Evolutionary conservation across 2,113 vertebrate genomes (phyloP), one percentile per base, ranked within the genome.

Genomic region (Choloepus hoffmanni): DNA sequence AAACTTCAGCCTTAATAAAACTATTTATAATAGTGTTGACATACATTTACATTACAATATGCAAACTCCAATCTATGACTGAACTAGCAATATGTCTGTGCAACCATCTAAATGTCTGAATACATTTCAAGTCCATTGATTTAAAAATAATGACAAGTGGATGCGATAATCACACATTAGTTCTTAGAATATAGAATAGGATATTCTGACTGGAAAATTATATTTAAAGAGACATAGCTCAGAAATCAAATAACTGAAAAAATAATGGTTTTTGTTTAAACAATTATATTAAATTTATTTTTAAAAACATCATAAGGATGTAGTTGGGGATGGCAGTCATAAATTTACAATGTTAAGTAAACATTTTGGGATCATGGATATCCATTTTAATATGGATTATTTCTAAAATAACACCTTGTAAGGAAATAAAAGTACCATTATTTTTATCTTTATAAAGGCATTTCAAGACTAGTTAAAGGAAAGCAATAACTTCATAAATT

Each of bases 11-110:
- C 97, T 98, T 96, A 97, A 98, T 94, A 96, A 97, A 98, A 97
- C 94, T 98, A 98, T 97, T 97, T 96, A 98, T 98, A 97, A 97
- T 96, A 98, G 95, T 97, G 97, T 94, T 97, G 98, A 98, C 95
- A 97, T 98, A 98, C 96, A 98, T 97, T 98, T 98, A 98, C 97
- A 98, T 48, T 92, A 97, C 97, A 97, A 98, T 97, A 98, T 97
- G 97, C 96, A 97, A 98, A 97, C 98, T 97, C 83, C 88, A 97
- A 95, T 94, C 95, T 96, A 98, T 90, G 85, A 98, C 95, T 94
- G 95, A 98, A 98, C 97, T 96, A 98, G 91, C 95, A 96, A 96
- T 94, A 97, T 0, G 7, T 97, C 97, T 98, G 97, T 96, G 96
- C 97, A 97, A 97, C 96, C 97, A 96, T 96, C 97, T 96, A 97